These are phyloP conservation scores for Capricornis sumatraensis DNA, from an alignment of 2,113 vertebrate species.

Conservation along the genomic window DNA sequence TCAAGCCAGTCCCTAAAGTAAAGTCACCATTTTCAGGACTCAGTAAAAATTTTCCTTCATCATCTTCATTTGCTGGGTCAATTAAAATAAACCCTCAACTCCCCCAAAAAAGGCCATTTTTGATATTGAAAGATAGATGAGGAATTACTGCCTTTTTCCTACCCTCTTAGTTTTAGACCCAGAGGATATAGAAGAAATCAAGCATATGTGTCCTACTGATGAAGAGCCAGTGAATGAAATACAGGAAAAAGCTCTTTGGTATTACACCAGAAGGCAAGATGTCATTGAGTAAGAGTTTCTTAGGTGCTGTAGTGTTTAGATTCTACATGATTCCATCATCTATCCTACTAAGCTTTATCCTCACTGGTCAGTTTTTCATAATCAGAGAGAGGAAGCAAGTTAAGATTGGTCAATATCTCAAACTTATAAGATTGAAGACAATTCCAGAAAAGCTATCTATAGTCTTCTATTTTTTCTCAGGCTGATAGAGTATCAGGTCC, in stretches of 20 bases:
- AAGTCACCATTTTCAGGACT: background rate
- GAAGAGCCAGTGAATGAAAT: background rate
- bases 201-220: background rate
- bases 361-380: background rate
- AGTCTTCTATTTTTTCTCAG: background rate
- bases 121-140: background rate
- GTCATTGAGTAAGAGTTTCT: background rate
- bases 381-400: background rate
- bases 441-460: background rate
- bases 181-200: background rate
- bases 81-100: background rate
- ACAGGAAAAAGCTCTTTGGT: background rate
- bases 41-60: background rate
- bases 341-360: background rate
- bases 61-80: background rate
- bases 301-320: background rate
- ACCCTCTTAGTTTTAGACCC: background rate
- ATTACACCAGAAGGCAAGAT: background rate
- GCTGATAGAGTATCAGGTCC: background rate
- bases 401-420: background rate
- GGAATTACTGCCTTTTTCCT: background rate
- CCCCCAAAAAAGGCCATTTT: background rate
- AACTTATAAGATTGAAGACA: background rate
- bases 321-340: background rate
- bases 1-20: slow-evolving; percentile 4